phyloP scores from a whole-genome alignment of 2,888 invertebrate species.

The Phengaris arion region DNA sequence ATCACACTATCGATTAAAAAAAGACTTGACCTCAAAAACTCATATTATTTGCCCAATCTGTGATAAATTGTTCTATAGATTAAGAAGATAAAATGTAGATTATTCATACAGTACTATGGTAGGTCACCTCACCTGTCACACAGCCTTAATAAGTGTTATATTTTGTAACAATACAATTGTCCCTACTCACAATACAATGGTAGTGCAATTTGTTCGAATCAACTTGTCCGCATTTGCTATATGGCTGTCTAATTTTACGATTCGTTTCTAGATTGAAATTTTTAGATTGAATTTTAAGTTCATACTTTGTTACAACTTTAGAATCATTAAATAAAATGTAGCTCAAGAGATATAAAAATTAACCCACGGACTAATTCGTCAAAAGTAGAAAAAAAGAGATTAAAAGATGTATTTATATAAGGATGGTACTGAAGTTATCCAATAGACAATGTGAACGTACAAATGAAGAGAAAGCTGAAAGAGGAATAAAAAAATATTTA shows the following conservation, averaged over 20 bases:
- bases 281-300: not conserved
- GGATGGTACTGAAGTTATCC: constrained; percentile 73
- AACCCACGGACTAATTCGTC: constrained; percentile 28
- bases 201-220: constrained; percentile 20
- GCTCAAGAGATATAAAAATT: too few relatives aligned
- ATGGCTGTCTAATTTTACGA: not conserved
- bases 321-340: too few relatives aligned
- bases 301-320: not conserved
- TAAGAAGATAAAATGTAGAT: not conserved
- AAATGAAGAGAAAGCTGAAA: constrained; percentile 53
- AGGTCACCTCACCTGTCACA: constrained; percentile 18
- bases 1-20: not conserved
- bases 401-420: constrained; percentile 66
- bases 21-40: not conserved
- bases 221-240: constrained; percentile 5
- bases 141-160: constrained; percentile 9
- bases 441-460: constrained; percentile 74
- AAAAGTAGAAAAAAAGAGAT: constrained; percentile 63
- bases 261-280: not conserved
- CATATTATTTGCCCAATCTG: not conserved
- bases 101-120: not conserved
- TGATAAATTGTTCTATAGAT: not conserved
- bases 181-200: constrained; percentile 13
- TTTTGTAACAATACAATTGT: constrained; percentile 27
- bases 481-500: too few relatives aligned